Base-by-base conservation (phyloP, 2,113 vertebrate genomes). In the Phyllopteryx taeniolatus region DNA sequence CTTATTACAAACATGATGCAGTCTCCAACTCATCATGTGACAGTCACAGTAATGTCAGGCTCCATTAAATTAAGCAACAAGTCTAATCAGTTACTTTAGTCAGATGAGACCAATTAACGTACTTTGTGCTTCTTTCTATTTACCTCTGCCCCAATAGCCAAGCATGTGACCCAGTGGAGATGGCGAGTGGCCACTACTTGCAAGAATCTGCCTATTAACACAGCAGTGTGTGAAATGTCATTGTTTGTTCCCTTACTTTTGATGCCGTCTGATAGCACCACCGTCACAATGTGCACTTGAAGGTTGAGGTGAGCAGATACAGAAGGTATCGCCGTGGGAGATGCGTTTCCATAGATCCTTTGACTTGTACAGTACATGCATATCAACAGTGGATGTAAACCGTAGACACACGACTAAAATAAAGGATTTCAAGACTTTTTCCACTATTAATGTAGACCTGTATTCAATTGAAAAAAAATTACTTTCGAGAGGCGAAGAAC, bases 71-170 rank as follows among this genome's bases (percentile, higher is more conserved):
- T 61, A 77, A 27, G 35, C 35, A 63, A 63, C 39, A 35, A 61
- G 59, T 27, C n/a, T n/a, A 44, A 75, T 75, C 17, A 65, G 66
- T 71, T 47, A 27, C 66, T 65, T 33, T 12, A 42, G 76, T 79
- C 79, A 79, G 60, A 81, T 77, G 78, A 86, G 20, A 33, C 73
- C 47, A 54, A 72, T 82, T 39, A 75, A 69, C 33, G 11, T 20
- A 54, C 72, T 54, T 43, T 68, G 5, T 46, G 57, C 27, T 17
- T 8, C 69, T 61, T 51, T 46, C 33, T 11, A 4, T 19, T 46
- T 1, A 22, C n/a, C 13, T 47, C 43, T 15, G n/a, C 4, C 43
- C 43, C 8, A 15, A 15, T 8, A 27, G 64, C 64, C 13, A 15
- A n/a, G 6, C 64, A 66, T 8, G n/a, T 27, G n/a, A 66, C 64